Evolutionary conservation across 30 jellyfish, hydroid and myxozoan genomes (phyloP).

Genomic region (Sanderia malayensis): DNA sequence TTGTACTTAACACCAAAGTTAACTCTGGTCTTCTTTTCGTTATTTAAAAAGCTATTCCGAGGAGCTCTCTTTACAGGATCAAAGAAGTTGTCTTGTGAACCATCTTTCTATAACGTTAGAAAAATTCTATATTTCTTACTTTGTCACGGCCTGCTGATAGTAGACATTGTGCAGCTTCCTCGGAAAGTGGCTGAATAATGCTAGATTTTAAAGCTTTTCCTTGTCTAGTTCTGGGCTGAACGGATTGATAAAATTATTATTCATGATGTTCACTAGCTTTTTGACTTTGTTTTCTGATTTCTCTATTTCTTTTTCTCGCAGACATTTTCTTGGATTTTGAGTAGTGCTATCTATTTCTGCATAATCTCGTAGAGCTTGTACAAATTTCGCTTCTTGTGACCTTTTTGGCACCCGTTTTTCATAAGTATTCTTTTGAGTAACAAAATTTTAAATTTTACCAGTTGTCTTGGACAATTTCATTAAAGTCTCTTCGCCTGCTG

Average conservation of each 20-base stretch:
- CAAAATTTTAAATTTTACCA: constrained; percentile 32
- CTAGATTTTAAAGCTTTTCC: constrained; percentile 39
- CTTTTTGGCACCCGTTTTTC: constrained; percentile 29
- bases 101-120: constrained; percentile 20
- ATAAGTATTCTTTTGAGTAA: constrained; percentile 32
- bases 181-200: constrained; percentile 38
- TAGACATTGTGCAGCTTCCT: constrained; percentile 31
- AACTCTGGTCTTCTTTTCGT: constrained; percentile 31
- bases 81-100: constrained; percentile 17
- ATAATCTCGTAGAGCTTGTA: constrained; percentile 35
- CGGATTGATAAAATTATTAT: constrained; percentile 45
- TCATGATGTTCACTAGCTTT: constrained; percentile 37
- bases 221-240: constrained; percentile 26
- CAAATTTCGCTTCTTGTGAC: constrained; percentile 47
- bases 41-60: constrained; percentile 26
- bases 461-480: constrained; percentile 45
- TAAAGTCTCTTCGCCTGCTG: constrained; percentile 41
- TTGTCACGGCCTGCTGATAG: constrained; percentile 36
- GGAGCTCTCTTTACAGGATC: constrained; percentile 43
- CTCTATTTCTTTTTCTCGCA: constrained; percentile 38
- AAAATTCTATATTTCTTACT: constrained; percentile 34
- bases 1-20: constrained; percentile 28
- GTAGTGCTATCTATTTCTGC: constrained; percentile 43
- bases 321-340: constrained; percentile 53
- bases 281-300: constrained; percentile 39